Base-by-base conservation (phyloP, 2,888 invertebrate species). In the Digitonthophagus gazella region DNA sequence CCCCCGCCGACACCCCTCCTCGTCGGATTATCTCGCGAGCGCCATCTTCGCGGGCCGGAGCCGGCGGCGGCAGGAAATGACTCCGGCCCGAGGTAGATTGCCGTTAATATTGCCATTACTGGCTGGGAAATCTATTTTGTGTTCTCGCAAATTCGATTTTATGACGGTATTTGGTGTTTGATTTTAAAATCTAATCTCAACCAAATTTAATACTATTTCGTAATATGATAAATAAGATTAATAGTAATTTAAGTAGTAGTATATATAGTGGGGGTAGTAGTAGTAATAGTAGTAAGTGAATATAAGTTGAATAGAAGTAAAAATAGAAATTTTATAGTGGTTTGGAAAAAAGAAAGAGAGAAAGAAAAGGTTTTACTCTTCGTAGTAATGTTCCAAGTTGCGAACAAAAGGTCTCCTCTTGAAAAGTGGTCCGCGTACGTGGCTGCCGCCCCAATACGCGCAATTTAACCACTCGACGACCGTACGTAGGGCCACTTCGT, bases 71-170 rank as follows among this genome's bases (percentile, higher is more conserved):
- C 81, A 80, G 80, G 81, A 80, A 81, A 81, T 80, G 79, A 81
- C 77, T 79, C 78, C 79, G 80, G 80, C 80, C 79, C 79, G 79
- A 79, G 78, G 79, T 80, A 80, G 80, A 80, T 80, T 80, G 79
- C 80, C 77, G 78, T 80, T 80, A 80, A 80, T 80, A 80, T 80
- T 78, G 76, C 77, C 75, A 77, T 80, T 80, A 78, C 78, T 73
- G 75, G 75, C 72, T 78, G 78, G 78, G 76, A 78, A 78, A 78
- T 75, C 75, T 75, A 76, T 79, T 78, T 75, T 73, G 72, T 72
- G 73, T 74, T 75, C 28, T 44, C 28, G 28, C 28, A 44, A 11
- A 44, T 44, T 44, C 28, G 28, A 44, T 44, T 44, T 44, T 44
- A 44, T 44, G 28, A 44, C 28, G 11, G 28, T 44, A 8, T 44